phyloP scores from a whole-genome alignment of 2,113 vertebrate genomes.

The Pavo muticus region DNA sequence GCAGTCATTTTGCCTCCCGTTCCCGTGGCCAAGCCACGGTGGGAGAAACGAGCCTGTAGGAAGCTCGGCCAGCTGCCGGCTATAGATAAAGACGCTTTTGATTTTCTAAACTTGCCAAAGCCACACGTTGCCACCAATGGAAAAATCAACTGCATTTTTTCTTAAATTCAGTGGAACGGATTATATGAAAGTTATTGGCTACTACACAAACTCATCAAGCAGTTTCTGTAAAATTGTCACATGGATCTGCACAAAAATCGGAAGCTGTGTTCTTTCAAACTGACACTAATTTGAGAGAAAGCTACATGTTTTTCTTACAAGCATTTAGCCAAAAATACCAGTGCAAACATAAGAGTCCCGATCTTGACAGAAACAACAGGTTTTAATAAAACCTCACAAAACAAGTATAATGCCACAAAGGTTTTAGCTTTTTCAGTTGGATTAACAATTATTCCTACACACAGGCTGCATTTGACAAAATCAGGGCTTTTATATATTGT shows the following conservation, averaged over 20 bases:
- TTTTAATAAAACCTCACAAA: background rate
- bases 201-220: background rate
- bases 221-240: background rate
- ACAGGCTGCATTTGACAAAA: background rate
- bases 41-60: background rate
- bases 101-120: conserved; percentile 7
- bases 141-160: background rate
- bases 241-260: background rate
- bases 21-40: background rate
- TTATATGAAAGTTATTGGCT: background rate
- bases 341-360: background rate
- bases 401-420: background rate
- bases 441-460: background rate
- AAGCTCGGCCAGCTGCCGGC: conserved; percentile 5
- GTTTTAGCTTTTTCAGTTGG: background rate
- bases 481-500: background rate
- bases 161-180: background rate
- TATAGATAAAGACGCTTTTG: background rate
- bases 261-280: background rate
- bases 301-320: background rate
- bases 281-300: background rate
- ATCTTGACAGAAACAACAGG: background rate
- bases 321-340: background rate
- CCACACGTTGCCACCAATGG: background rate
- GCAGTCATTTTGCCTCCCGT: background rate